These are phyloP conservation scores for Allophyes oxyacanthae DNA, from an alignment of 2,888 invertebrate species.

Conservation along the genomic window DNA sequence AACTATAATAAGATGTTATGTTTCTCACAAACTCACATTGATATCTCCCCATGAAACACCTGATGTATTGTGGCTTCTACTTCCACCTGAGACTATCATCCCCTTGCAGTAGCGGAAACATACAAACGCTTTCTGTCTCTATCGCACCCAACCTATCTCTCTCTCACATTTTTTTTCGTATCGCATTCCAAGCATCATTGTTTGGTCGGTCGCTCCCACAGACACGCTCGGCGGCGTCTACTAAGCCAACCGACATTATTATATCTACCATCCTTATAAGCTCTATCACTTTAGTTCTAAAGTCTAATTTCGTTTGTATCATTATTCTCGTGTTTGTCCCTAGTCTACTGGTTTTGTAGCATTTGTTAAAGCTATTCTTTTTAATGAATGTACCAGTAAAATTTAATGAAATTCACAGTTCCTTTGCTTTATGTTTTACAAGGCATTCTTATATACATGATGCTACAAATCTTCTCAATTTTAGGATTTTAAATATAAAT, in stretches of 20 bases:
- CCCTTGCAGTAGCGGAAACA: slow-evolving; percentile 69
- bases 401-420: slow-evolving; percentile 46
- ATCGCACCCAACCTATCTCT: slow-evolving; percentile 56
- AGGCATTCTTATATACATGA: slow-evolving; percentile 15
- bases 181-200: slow-evolving; percentile 83
- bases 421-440: slow-evolving; percentile 36
- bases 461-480: slow-evolving; percentile 13
- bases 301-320: slow-evolving; percentile 44
- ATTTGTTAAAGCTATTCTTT: slow-evolving; percentile 54
- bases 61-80: slow-evolving; percentile 21
- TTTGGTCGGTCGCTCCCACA: slow-evolving; percentile 79
- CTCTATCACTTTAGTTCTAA: slow-evolving; percentile 58
- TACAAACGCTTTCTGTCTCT: slow-evolving; percentile 59
- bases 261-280: slow-evolving; percentile 49
- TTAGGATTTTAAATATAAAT: slow-evolving; percentile 2
- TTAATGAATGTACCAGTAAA: slow-evolving; percentile 51
- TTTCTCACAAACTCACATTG: slow-evolving; percentile 2
- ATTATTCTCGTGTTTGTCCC: slow-evolving; percentile 16
- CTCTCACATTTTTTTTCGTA: slow-evolving; percentile 71
- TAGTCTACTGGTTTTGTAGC: slow-evolving; percentile 46
- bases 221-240: slow-evolving; percentile 72
- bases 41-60: slow-evolving; percentile 21
- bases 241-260: slow-evolving; percentile 38
- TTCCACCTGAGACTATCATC: slow-evolving; percentile 56
- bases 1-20: not conserved